Evolutionary conservation across 1,140 invertebrate species (phyloP), one percentile per base, ranked within the genome.

Genomic region (Nymphalis io): DNA sequence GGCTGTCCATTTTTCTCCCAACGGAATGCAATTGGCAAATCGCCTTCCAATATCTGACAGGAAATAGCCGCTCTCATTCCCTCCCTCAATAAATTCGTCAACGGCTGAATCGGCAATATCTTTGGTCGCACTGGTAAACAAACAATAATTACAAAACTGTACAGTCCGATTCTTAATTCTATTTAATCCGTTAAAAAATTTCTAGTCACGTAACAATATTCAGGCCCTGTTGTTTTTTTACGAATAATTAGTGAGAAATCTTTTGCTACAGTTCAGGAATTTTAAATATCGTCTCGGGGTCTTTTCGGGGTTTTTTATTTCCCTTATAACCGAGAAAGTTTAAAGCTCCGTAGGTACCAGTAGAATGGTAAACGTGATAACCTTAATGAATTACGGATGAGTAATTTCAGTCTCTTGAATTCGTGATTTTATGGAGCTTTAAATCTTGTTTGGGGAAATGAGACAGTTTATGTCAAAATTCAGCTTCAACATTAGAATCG

Each of bases 41-140:
- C 98, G 13, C 98, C 98, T 92, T 98, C 97, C 82, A 98, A 95
- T 75, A 99, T 97, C 81, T 97, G 96, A 92, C 98, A 99, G 66
- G 97, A 96, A 73, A 99, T 96, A 27, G 97, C 97, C 11, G 97
- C 96, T 68, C 98, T 93, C 94, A 98, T 98, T 13, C 98, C 98
- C 92, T 98, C 97, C 65, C 96, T 94, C 61, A 97, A 91, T 78
- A 96, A 92, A 80, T 95, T 94, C 38, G 95, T 95, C 91, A 96
- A 95, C 48, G 97, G 95, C 91, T 96, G 94, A 75, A 96, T 97
- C 21, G 96, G 96, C 91, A 97, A 94, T 85, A 97, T 97, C 93
- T 96, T 96, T 61, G 96, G 97, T 64, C 96, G 96, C 83, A 97
- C 96, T 97, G 94, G 55, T 82, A 87, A 81, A 57, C 62, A 72